Conservation (phyloP, 2,797 vertebrate species). For the Agapornis canus region DNA sequence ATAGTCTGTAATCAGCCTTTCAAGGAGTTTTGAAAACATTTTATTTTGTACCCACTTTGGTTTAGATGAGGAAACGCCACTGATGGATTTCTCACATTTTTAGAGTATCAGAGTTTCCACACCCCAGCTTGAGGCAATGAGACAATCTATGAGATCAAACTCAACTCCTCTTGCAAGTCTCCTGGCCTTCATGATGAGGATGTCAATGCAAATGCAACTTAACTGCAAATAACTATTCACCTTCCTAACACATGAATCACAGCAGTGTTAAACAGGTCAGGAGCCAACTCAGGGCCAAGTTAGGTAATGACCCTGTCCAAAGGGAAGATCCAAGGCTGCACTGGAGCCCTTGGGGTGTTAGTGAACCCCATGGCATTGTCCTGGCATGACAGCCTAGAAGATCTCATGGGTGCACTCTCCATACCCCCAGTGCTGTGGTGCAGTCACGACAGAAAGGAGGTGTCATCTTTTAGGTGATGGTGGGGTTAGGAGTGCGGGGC, state of each 20-base stretch:
- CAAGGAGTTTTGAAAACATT: neutral
- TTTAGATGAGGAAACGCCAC: neutral
- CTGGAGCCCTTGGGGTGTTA: neutral
- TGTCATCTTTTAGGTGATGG: neutral
- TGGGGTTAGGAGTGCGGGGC: neutral
- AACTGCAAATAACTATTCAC: neutral
- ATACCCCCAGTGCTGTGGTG: rapidly evolving
- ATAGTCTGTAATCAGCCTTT: neutral
- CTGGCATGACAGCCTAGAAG: neutral
- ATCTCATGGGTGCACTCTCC: neutral
- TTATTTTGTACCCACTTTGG: neutral
- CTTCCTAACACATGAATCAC: neutral
- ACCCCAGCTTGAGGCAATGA: neutral
- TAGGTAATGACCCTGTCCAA: neutral
- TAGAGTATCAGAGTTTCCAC: neutral
- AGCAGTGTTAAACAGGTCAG: neutral
- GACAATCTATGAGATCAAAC: neutral
- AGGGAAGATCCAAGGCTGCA: neutral
- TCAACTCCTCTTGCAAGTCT: neutral
- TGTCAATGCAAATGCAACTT: neutral
- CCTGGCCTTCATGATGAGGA: neutral
- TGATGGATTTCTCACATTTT: neutral
- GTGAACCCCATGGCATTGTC: neutral
- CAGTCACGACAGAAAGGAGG: neutral
- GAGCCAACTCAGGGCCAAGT: neutral